A percentile compares a stretch with the other conserved stretches of the same genome.
phyloP scores from a whole-genome alignment of 2,888 invertebrate species.

The Protonemura montana region DNA sequence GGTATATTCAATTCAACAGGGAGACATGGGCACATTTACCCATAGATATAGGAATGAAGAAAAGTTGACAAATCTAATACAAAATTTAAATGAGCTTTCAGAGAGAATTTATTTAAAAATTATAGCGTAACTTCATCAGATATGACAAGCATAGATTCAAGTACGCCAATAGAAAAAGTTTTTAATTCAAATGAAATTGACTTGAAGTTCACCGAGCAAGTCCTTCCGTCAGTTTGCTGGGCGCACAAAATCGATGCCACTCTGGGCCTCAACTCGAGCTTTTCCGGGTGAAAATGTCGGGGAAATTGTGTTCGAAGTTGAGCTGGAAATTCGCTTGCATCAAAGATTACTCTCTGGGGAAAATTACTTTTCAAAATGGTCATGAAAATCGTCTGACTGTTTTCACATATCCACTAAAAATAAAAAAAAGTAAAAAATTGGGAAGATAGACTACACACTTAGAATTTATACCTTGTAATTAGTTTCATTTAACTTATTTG shows the following conservation, averaged over 20 bases:
- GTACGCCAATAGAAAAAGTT: neutral
- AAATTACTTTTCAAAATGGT: no score
- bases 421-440: no score
- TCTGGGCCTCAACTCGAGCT: neutral
- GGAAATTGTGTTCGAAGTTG: no score
- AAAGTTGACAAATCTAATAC: neutral
- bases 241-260: neutral
- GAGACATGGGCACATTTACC: neutral
- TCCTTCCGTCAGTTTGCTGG: neutral
- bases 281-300: no score
- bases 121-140: neutral
- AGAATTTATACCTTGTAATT: no score
- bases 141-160: neutral
- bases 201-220: neutral
- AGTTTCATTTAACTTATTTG: no score
- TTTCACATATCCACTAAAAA: no score
- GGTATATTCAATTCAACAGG: neutral
- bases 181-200: neutral
- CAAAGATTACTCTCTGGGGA: no score
- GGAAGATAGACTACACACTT: no score
- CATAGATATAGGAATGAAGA: neutral
- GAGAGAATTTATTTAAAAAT: neutral
- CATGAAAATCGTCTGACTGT: no score
- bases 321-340: no score
- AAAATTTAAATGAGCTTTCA: neutral